phyloP scores from a whole-genome alignment of 1,140 invertebrate genomes.

The Aplysia californica region DNA sequence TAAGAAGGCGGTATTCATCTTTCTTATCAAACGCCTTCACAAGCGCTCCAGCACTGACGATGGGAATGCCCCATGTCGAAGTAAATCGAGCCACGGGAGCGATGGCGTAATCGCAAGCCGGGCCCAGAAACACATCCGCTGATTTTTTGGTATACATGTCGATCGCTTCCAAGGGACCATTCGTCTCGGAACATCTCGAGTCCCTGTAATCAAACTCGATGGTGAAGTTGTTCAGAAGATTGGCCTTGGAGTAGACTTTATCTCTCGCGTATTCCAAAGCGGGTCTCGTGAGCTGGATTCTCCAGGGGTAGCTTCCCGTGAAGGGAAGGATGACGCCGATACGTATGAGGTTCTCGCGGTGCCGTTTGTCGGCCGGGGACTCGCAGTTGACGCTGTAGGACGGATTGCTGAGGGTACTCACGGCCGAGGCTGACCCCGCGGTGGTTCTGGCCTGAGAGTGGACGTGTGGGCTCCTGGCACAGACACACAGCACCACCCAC shows the following conservation, averaged over 20 bases:
- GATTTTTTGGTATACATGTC: slow-evolving; percentile 51
- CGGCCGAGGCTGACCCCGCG: too few species aligned
- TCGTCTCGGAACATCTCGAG: slow-evolving; percentile 54
- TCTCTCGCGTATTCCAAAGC: slow-evolving; percentile 53
- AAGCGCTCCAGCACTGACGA: slow-evolving; percentile 86
- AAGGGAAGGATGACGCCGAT: slow-evolving; percentile 41
- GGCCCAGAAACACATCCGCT: slow-evolving; percentile 87
- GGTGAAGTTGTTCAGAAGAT: slow-evolving; percentile 33
- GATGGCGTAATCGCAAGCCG: slow-evolving; percentile 91
- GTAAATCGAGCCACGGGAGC: slow-evolving; percentile 90
- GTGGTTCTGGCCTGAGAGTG: too few species aligned
- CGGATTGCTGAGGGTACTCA: too few species aligned
- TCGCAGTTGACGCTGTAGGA: too few species aligned
- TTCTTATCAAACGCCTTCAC: slow-evolving; percentile 78
- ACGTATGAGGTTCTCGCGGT: too few species aligned
- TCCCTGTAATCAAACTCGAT: slow-evolving; percentile 41
- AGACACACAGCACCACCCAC: too few species aligned
- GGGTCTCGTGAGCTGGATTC: slow-evolving; percentile 41
- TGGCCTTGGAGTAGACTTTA: slow-evolving; percentile 20
- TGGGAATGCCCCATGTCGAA: slow-evolving; percentile 84
- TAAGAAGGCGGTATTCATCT: slow-evolving; percentile 48
- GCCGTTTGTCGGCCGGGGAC: too few species aligned
- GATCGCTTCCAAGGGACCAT: slow-evolving; percentile 54
- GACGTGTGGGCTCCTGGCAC: too few species aligned
- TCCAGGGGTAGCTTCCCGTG: slow-evolving; percentile 33